These are phyloP conservation scores for Babylonia areolata DNA, from an alignment of 1,140 invertebrate species.

Conservation along the genomic window DNA sequence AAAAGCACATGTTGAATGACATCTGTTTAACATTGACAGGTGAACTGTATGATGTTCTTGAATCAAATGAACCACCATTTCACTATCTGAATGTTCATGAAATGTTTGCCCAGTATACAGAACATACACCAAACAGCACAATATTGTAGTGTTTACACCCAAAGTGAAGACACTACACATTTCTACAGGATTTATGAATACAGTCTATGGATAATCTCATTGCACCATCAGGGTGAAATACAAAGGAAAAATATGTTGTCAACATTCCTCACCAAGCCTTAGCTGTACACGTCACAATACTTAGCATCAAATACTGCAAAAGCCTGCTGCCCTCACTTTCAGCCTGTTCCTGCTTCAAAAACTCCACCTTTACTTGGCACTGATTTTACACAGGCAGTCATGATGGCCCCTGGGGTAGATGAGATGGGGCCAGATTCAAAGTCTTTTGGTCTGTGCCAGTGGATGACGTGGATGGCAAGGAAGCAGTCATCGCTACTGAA, in stretches of 20 bases:
- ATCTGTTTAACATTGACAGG: too few relatives aligned
- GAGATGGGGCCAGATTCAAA: neutral
- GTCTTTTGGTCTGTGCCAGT: slow-evolving; percentile 15
- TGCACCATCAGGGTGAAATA: slow-evolving; percentile 3
- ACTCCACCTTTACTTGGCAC: neutral
- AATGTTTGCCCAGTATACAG: neutral
- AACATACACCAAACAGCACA: neutral
- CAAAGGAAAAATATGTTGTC: neutral
- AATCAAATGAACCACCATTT: too few relatives aligned
- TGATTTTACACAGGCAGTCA: neutral
- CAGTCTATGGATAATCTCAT: neutral
- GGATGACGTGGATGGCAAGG: neutral
- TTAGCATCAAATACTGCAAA: neutral
- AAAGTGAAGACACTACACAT: neutral
- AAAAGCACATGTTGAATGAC: too few relatives aligned
- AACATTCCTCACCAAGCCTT: neutral
- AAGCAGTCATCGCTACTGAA: neutral
- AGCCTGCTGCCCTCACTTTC: neutral
- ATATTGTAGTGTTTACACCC: neutral
- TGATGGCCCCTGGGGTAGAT: slow-evolving; percentile 14
- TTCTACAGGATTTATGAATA: neutral
- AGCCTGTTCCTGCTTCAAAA: neutral
- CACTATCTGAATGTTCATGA: neutral
- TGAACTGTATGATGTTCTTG: too few relatives aligned
- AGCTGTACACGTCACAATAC: slow-evolving; percentile 5